A percentile compares a stretch with the other conserved stretches of the same genome.
These are phyloP conservation scores for Caranx melampygus DNA, from an alignment of 2,113 vertebrate genomes.

Conservation along the genomic window DNA sequence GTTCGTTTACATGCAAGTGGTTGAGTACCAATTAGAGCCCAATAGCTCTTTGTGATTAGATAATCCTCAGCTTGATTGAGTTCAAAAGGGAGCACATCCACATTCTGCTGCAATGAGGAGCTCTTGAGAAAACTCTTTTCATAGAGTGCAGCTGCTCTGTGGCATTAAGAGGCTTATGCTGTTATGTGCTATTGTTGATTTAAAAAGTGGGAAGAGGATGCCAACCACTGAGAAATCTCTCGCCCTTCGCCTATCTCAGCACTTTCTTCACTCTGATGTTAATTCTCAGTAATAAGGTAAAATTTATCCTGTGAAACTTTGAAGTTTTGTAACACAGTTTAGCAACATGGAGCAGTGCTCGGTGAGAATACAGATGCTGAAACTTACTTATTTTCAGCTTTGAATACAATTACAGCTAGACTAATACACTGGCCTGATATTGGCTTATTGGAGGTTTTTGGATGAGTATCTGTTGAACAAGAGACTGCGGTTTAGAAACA, in stretches of 20 bases:
- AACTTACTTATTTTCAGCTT: no score
- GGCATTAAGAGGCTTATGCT: conserved; percentile 14
- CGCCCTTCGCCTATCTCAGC: neutral
- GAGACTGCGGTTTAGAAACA: no score
- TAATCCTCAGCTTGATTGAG: conserved; percentile 61
- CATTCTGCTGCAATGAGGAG: conserved; percentile 26
- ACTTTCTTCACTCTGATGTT: neutral
- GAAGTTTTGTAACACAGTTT: no score
- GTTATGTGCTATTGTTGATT: neutral
- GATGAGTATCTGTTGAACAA: no score
- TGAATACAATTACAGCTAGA: no score
- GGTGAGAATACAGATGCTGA: no score
- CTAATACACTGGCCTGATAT: no score
- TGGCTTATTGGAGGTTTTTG: no score
- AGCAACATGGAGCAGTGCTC: no score
- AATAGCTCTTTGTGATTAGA: conserved; percentile 62
- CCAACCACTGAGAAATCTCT: conserved; percentile 1
- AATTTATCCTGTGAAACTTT: no score
- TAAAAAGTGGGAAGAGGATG: conserved; percentile 12
- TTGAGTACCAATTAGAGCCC: conserved; percentile 54
- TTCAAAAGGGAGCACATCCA: conserved; percentile 51
- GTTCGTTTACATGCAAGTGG: conserved; percentile 39
- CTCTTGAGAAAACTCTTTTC: conserved; percentile 51
- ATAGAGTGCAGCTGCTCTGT: conserved; percentile 45
- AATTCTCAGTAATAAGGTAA: neutral